Conservation (phyloP, 2,113 vertebrate genomes). For the Phocoena sinus region DNA sequence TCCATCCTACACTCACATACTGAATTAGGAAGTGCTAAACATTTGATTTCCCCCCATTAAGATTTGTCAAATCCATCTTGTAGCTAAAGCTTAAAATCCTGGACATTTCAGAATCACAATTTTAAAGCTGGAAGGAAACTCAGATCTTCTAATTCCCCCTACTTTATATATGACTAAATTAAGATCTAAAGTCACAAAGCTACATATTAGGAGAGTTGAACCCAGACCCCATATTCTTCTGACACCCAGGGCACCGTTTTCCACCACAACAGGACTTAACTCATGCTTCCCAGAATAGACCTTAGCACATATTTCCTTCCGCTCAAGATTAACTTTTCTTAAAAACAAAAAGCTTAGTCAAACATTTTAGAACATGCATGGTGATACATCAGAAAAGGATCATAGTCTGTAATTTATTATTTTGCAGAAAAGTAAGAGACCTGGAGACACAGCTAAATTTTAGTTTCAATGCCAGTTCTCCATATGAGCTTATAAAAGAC, state of each 20-base stretch:
- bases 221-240: neutral
- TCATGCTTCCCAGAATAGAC: conserved; percentile 6
- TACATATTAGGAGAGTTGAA: neutral
- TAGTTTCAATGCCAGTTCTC: conserved; percentile 67
- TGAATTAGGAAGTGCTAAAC: neutral
- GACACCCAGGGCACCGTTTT: neutral
- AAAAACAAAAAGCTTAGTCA: conserved; percentile 17
- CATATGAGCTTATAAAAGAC: conserved; percentile 1
- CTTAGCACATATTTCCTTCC: neutral
- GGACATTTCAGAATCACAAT: neutral
- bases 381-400: conserved; percentile 49
- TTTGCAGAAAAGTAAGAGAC: conserved; percentile 55
- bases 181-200: neutral
- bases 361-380: conserved; percentile 67
- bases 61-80: neutral
- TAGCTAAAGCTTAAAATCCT: neutral
- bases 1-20: neutral
- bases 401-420: neutral
- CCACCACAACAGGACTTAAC: neutral
- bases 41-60: neutral
- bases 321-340: conserved; percentile 28
- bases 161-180: neutral
- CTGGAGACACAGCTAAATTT: conserved; percentile 56
- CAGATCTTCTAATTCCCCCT: neutral
- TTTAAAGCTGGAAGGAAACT: conserved; percentile 32